A percentile compares a stretch with the other conserved stretches of the same genome.
Conservation (phyloP, 2,888 invertebrate genomes). For the Stramonita haemastoma region DNA sequence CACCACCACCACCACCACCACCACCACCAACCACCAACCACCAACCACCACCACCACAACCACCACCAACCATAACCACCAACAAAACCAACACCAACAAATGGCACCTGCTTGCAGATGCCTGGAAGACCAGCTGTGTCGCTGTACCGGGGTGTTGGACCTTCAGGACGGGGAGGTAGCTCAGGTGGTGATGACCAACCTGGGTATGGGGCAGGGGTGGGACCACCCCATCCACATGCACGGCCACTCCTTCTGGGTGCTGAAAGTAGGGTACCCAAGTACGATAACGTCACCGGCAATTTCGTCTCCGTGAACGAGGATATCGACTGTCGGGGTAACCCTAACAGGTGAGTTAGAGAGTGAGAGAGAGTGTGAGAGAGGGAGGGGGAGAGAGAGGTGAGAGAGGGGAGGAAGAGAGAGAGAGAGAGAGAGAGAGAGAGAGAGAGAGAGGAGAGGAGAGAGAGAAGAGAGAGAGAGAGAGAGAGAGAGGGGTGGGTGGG, state of each 20-base stretch:
- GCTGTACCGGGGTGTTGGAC: conserved; percentile 59
- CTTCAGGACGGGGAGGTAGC: conserved; percentile 58
- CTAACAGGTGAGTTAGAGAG: neutral
- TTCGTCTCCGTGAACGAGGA: conserved; percentile 18
- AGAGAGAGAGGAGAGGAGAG: too few relatives aligned
- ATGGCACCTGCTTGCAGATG: conserved; percentile 43
- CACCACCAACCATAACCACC: too few relatives aligned
- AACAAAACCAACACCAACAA: too few relatives aligned
- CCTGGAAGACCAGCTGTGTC: conserved; percentile 56
- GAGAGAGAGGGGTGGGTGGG: too few relatives aligned
- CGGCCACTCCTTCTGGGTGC: conserved; percentile 69
- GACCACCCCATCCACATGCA: conserved; percentile 71
- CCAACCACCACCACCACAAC: too few relatives aligned
- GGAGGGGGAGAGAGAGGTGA: too few relatives aligned
- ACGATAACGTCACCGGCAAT: conserved; percentile 39
- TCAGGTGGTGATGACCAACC: conserved; percentile 64
- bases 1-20: too few relatives aligned
- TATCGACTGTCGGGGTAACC: conserved; percentile 35
- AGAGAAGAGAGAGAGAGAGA: too few relatives aligned
- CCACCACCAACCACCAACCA: too few relatives aligned
- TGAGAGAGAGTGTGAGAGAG: too few relatives aligned
- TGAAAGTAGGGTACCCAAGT: conserved; percentile 61
- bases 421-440: too few relatives aligned
- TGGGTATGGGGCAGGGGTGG: conserved; percentile 62
- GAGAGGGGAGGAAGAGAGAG: too few relatives aligned